phyloP scores from a whole-genome alignment of 1,140 invertebrate species.

The Mercenaria mercenaria region DNA sequence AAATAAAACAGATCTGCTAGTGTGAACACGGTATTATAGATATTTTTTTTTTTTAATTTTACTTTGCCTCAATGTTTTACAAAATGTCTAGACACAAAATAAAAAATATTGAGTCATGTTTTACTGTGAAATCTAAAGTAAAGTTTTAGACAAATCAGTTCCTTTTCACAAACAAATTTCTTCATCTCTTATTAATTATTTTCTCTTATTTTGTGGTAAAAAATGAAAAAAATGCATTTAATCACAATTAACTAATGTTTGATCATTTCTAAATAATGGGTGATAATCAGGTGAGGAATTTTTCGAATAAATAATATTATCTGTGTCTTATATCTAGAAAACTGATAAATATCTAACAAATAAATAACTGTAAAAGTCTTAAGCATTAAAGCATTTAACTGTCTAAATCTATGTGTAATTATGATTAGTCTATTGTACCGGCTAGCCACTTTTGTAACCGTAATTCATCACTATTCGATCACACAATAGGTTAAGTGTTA shows the following conservation, averaged over 20 bases:
- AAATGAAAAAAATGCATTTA: too few species aligned
- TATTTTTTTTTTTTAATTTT: too few species aligned
- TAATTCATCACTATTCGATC: constrained; percentile 32
- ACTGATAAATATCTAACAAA: constrained; percentile 4
- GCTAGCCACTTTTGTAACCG: background rate
- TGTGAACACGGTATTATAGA: too few species aligned
- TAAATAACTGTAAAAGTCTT: background rate
- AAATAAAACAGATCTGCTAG: too few species aligned
- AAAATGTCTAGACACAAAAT: too few species aligned
- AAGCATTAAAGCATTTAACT: constrained; percentile 14
- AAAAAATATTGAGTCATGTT: too few species aligned
- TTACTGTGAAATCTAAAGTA: too few species aligned
- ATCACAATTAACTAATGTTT: too few species aligned
- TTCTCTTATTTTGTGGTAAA: background rate
- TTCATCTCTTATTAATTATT: too few species aligned
- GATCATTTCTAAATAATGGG: background rate
- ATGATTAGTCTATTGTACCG: constrained; percentile 21
- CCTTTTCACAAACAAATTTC: too few species aligned
- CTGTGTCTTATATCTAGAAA: background rate
- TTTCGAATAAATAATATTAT: background rate
- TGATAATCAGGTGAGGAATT: background rate
- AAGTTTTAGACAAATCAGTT: too few species aligned
- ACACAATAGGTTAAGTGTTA: constrained; percentile 47
- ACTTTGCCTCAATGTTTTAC: too few species aligned
- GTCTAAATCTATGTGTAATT: background rate